Percentiles rank a stretch among this genome's conserved stretches.
phyloP scores from a whole-genome alignment of 2,888 invertebrate species.

The Augiades crinisus region DNA sequence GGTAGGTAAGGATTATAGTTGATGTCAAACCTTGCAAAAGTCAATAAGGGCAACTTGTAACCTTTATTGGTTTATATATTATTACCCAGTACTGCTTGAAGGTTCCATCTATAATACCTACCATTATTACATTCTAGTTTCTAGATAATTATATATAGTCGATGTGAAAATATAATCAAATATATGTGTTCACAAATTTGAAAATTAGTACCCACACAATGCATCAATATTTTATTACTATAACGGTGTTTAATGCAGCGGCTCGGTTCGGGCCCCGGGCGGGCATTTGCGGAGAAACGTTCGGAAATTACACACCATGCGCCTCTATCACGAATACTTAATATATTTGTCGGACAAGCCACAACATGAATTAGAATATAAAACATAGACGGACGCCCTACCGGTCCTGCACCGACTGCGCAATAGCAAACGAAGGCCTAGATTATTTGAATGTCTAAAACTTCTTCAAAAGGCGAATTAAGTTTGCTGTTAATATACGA shows the following conservation, averaged over 20 bases:
- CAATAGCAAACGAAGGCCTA: too few species aligned
- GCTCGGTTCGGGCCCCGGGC: conserved; percentile 16
- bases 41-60: too few species aligned
- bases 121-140: too few species aligned
- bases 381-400: background rate
- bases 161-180: background rate
- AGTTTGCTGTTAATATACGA: too few species aligned
- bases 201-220: background rate
- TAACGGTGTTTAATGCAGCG: conserved; percentile 6
- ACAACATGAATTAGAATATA: background rate
- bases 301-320: conserved; percentile 57
- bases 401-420: background rate
- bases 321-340: conserved; percentile 62
- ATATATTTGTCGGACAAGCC: conserved; percentile 62
- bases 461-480: too few species aligned
- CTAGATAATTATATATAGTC: too few species aligned
- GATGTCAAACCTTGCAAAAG: too few species aligned
- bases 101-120: too few species aligned
- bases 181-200: background rate
- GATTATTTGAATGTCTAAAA: too few species aligned
- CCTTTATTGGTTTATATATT: too few species aligned
- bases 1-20: too few species aligned
- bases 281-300: conserved; percentile 51
- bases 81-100: too few species aligned
- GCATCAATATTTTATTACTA: background rate